Base-by-base conservation (phyloP, 2,888 invertebrate species). In the Pristionchus mayeri region DNA sequence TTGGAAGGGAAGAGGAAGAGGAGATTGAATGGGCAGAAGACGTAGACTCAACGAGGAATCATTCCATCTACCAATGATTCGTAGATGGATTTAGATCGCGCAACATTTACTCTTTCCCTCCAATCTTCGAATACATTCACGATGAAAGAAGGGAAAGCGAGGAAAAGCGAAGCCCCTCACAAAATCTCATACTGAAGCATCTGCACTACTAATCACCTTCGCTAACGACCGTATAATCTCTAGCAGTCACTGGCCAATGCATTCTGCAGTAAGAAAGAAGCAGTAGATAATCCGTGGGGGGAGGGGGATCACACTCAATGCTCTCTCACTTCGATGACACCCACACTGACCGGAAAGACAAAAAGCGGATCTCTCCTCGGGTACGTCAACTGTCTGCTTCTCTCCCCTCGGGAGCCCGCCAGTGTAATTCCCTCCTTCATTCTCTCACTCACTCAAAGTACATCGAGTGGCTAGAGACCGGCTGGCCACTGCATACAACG, bases 381-480 rank as follows among this genome's bases (percentile, higher is more conserved):
- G n/a, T 40, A 34, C 13, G 40, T 71, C 71, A 71, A 71, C 71
- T 71, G 71, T 71, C 71, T 63, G 34, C 27, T 60, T 27, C 40
- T 40, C 71, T 40, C 71, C 18, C 16, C 18, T 9, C 40, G 40
- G 71, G 40, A 3, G 7, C 71, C 40, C 71, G 37, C 71, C 71
- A 71, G 71, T 71, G 71, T 71, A 71, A 71, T 71, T 40, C 40
- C 71, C 40, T 63, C 71, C 40, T 40, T 40, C 71, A 40, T 40
- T 71, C 71, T 71, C 71, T 71, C 71, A 40, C 71, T 71, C 71
- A 40, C 37, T 21, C 71, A 71, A 71, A 71, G 71, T 71, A 71
- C 71, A 71, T 37, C 71, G 27, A 78, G 83, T 40, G 48, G 27
- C 11, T 30, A 76, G 67, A 63, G 37, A 78, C n/a, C 34, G 86